Conservation (phyloP, 2,113 vertebrate genomes). For the Bombycilla garrulus region DNA sequence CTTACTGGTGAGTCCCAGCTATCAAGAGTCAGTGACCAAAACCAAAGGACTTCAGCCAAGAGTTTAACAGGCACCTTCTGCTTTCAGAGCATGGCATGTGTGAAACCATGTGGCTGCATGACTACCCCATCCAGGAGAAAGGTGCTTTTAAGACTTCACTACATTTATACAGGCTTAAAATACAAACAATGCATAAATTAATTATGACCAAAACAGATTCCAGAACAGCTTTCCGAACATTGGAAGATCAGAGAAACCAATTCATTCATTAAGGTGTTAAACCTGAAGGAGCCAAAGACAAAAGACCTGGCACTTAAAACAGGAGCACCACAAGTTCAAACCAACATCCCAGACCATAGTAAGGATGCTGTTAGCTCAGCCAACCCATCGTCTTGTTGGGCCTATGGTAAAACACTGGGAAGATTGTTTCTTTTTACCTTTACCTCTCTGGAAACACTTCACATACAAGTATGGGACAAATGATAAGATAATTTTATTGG, state of each 20-base stretch:
- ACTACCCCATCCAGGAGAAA: neutral
- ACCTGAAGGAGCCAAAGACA: rapidly evolving
- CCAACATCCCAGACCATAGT: neutral
- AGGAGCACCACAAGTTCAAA: neutral
- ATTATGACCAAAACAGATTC: neutral
- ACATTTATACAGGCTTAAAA: neutral
- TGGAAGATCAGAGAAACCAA: neutral
- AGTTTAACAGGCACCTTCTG: neutral
- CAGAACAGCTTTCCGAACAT: rapidly evolving
- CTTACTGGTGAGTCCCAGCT: neutral
- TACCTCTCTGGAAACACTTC: neutral
- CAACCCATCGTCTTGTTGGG: rapidly evolving
- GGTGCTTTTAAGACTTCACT: neutral
- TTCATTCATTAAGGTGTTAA: neutral
- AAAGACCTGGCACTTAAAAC: neutral
- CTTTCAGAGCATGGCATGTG: rapidly evolving
- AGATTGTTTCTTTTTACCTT: neutral
- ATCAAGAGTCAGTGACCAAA: neutral
- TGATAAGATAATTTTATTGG: rapidly evolving
- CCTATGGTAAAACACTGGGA: neutral
- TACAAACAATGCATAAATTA: neutral
- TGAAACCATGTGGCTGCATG: rapidly evolving
- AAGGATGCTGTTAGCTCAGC: neutral
- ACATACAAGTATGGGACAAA: rapidly evolving
- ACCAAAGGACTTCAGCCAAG: neutral